Evolutionary conservation across 64 coral and sea anemone species (phyloP), one percentile per base, ranked within the genome.

Genomic region (Actinia equina): DNA sequence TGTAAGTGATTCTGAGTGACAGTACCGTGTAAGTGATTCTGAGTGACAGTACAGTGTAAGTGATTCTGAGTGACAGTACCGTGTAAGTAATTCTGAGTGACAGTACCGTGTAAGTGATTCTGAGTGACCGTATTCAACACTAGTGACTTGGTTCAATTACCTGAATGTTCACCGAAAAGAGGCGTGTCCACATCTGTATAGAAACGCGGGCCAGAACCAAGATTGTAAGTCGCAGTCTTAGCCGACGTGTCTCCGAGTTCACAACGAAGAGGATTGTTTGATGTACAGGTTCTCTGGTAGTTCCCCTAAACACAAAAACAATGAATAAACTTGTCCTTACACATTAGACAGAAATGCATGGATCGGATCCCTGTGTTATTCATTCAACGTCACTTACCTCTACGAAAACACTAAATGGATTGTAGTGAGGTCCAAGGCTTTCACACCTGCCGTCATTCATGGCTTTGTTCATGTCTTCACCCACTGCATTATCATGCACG

Each of bases 231-330:
- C 0, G 81, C 85, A 80, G 89, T 53, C 60, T 98, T 98, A 16
- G 84, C 91, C 12, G 96, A 98, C 10, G 89, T 43, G 76, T 98
- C 96, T 37, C 96, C 96, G 12, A 98, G 71, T 88, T 98, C 96
- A 88, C 96, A 98, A 12, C 96, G 90, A 43, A 95, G 37, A 88
- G 87, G 86, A 41, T 92, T 95, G 17, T 82, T 56, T 26, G 90
- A 77, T 17, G 61, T n/a, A 70, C 96, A 98, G 2, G 96, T 92
- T 62, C 88, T 46, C 19, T 60, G 82, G 76, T 98, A 98, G 52
- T 89, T 93, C 85, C 93, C 91, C 91, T 98, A n/a, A 11, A 87
- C 86, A 59, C 0, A 65, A 65, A 65, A 57, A 57, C 55, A 57
- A 57, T 2, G 13, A 11, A 57, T 12, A 57, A 12, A 57, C 55